Percentiles rank a stretch among this genome's conserved stretches.
These are phyloP conservation scores for Polydrusus pterygomalis DNA, from an alignment of 2,888 invertebrate species.

Conservation along the genomic window DNA sequence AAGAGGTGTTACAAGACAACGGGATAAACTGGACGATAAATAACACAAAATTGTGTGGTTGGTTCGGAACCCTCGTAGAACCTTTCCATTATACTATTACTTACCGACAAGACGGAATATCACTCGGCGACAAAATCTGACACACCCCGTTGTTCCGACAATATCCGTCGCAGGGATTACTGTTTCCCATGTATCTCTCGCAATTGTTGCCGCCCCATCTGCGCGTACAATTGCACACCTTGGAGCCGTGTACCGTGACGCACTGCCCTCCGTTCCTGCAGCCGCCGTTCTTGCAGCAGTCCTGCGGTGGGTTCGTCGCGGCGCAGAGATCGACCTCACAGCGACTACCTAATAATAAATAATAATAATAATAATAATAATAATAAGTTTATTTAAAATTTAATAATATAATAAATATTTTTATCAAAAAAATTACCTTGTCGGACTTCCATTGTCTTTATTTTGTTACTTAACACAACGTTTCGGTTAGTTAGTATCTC, in stretches of 20 bases:
- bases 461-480: too few relatives aligned
- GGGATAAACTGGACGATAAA: too few relatives aligned
- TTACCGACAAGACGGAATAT: slow-evolving; percentile 72
- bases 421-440: too few relatives aligned
- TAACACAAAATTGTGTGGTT: too few relatives aligned
- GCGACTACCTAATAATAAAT: slow-evolving; percentile 62
- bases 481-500: too few relatives aligned
- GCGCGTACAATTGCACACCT: slow-evolving; percentile 40
- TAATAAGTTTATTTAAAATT: too few relatives aligned
- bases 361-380: not conserved
- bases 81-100: not conserved
- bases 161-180: slow-evolving; percentile 76
- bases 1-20: too few relatives aligned
- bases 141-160: slow-evolving; percentile 79
- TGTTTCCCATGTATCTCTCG: slow-evolving; percentile 68
- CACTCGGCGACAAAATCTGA: slow-evolving; percentile 72
- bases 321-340: slow-evolving; percentile 73
- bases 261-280: slow-evolving; percentile 49
- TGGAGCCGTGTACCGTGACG: slow-evolving; percentile 16
- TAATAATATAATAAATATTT: too few relatives aligned
- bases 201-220: slow-evolving; percentile 45
- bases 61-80: too few relatives aligned
- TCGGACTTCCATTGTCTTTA: too few relatives aligned
- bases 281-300: slow-evolving; percentile 40
- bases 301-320: slow-evolving; percentile 60